phyloP scores from a whole-genome alignment of 2,797 vertebrate genomes.

The Nyctibius grandis region DNA sequence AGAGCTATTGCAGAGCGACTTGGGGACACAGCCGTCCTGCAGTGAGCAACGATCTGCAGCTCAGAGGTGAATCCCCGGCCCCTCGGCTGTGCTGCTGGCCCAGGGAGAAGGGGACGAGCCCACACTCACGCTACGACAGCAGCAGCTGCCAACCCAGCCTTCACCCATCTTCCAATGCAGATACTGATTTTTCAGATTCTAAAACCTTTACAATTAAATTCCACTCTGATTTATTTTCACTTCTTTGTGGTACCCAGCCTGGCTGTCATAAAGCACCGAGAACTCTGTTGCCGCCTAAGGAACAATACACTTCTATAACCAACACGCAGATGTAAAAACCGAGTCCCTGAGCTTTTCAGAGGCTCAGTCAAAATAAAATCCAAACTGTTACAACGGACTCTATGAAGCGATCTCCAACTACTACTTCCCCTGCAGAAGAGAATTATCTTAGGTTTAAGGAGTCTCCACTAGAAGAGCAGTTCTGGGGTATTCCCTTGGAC shows the following conservation, averaged over 20 bases:
- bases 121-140: fast-evolving
- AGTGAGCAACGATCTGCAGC: neutral
- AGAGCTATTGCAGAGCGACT: neutral
- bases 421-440: neutral
- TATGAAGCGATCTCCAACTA: neutral
- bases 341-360: neutral
- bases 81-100: neutral
- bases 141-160: neutral
- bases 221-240: neutral
- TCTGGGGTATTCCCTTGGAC: neutral
- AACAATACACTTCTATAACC: neutral
- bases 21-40: fast-evolving
- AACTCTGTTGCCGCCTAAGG: neutral
- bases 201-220: neutral
- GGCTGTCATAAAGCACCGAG: neutral
- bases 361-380: neutral
- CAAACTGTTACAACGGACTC: neutral
- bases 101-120: neutral
- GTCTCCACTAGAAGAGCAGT: neutral
- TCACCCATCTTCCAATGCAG: neutral
- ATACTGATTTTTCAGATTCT: neutral
- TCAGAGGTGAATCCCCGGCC: neutral
- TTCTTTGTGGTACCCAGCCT: neutral
- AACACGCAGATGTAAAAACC: fast-evolving
- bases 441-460: neutral